Evolutionary conservation across 2,113 vertebrate species (phyloP), one percentile per base, ranked within the genome.

Genomic region (Ceuthmochares aereus): DNA sequence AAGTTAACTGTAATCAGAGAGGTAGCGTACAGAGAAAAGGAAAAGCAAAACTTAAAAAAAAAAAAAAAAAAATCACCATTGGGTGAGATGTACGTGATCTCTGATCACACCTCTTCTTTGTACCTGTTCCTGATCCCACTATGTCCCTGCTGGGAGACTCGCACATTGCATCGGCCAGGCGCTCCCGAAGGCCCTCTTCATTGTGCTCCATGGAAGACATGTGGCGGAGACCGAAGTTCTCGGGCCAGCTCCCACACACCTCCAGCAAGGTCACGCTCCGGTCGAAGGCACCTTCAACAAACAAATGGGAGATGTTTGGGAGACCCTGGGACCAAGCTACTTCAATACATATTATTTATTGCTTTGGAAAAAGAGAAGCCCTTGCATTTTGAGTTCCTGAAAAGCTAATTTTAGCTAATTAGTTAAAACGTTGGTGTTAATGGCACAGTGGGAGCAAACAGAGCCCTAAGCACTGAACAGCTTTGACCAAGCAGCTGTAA

Each of bases 171-270:
- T 99, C 99, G 1, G 99, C 99, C 70, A 99, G 98, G 49, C 99
- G 98, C 95, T 99, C 99, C 34, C 99, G 98, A 34, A 99, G 99
- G 64, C 99, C 99, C 95, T 99, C 99, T 56, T 99, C 99, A 0
- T 98, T 98, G 96, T 98, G 98, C 78, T 99, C 99, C 49, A 98
- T 97, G n/a, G 99, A 99, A 40, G 98, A 98, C 96, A 99, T 97
- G 96, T 99, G 99, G 20, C 99, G 98, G 40, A 99, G 98, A 20
- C 99, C 98, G 2, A 99, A 99, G 97, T 98, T 99, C 97, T 99
- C 99, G 0, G 99, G 99, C 99, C 99, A 99, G 97, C 99, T 99
- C 80, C 99, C 99, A 3, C 99, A 99, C 62, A 99, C 99, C 96
- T 99, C 99, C 96, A 99, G 98, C 95, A 99, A 97, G 60, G 99